These are phyloP conservation scores for Mythimna pallens DNA, from an alignment of 2,888 invertebrate genomes.

Conservation along the genomic window DNA sequence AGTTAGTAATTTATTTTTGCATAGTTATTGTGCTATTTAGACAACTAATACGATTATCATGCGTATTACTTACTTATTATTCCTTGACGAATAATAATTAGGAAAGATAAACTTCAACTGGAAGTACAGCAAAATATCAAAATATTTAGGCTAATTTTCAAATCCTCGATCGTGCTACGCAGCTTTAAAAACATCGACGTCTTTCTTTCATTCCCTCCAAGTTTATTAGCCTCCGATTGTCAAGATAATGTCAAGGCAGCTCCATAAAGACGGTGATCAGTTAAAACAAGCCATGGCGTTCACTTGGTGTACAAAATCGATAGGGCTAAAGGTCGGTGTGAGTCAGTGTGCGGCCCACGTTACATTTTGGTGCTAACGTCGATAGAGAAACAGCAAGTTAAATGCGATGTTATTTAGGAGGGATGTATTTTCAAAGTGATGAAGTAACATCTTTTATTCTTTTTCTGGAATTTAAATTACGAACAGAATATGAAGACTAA, in stretches of 20 bases:
- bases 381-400: slow-evolving; percentile 10
- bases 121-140: not conserved
- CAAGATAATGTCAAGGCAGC: slow-evolving; percentile 55
- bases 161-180: not conserved
- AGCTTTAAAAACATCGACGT: slow-evolving; percentile 32
- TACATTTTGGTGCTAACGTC: slow-evolving; percentile 25
- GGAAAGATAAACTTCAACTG: not conserved
- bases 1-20: too few species aligned
- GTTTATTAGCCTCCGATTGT: slow-evolving; percentile 34
- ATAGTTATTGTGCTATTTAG: too few species aligned
- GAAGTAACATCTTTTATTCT: not conserved
- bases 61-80: not conserved
- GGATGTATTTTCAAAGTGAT: not conserved
- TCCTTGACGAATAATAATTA: not conserved
- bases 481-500: not conserved
- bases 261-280: slow-evolving; percentile 56
- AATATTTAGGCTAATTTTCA: not conserved
- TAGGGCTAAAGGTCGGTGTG: slow-evolving; percentile 53
- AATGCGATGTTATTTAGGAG: not conserved
- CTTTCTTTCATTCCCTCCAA: slow-evolving; percentile 21
- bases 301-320: slow-evolving; percentile 60
- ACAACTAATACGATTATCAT: too few species aligned
- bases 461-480: not conserved
- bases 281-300: slow-evolving; percentile 47
- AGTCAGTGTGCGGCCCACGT: slow-evolving; percentile 41